phyloP scores from a whole-genome alignment of 2,888 invertebrate genomes.

The Homarus gammarus region DNA sequence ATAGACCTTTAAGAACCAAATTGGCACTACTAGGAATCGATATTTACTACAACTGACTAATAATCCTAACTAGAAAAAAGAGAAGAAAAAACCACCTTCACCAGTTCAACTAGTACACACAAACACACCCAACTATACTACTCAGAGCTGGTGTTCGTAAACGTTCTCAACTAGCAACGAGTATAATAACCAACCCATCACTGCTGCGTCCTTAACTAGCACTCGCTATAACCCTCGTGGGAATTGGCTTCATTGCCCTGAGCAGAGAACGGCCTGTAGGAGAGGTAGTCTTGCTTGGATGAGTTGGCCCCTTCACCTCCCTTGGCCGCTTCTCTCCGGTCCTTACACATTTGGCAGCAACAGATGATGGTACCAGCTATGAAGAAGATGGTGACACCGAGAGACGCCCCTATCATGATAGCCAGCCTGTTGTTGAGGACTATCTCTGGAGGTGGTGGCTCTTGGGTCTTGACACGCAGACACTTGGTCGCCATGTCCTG shows the following conservation, averaged over 20 bases:
- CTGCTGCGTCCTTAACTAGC: conserved; percentile 20
- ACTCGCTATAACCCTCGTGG: conserved; percentile 61
- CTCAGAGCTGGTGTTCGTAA: neutral
- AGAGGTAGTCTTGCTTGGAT: conserved; percentile 62
- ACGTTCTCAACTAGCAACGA: neutral
- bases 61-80: no score
- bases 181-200: conserved; percentile 16
- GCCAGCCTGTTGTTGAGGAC: conserved; percentile 70
- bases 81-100: no score
- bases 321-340: conserved; percentile 63
- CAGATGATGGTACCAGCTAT: conserved; percentile 66
- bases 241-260: conserved; percentile 65
- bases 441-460: conserved; percentile 50
- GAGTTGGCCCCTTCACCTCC: neutral
- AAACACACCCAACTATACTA: neutral
- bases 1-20: no score
- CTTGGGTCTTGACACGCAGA: conserved; percentile 67
- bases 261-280: conserved; percentile 70
- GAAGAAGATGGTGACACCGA: conserved; percentile 77
- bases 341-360: conserved; percentile 73
- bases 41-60: no score
- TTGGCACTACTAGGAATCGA: no score
- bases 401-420: conserved; percentile 76
- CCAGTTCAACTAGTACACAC: no score
- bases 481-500: conserved; percentile 73